These are phyloP conservation scores for Numida meleagris DNA, from an alignment of 2,113 vertebrate species.

Conservation along the genomic window DNA sequence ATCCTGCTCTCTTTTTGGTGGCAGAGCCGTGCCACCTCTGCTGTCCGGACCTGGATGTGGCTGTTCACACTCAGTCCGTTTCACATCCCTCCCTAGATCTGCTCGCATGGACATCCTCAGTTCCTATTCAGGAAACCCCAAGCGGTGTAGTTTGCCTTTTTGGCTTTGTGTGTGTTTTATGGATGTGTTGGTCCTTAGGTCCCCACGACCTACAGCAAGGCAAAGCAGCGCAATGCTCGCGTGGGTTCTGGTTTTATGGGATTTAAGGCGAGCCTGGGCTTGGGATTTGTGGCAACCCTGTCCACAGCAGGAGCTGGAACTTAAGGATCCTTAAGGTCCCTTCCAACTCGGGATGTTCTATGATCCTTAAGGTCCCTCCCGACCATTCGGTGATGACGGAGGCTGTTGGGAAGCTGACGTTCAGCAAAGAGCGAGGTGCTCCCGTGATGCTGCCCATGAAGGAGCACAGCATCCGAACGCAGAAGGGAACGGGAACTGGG, in stretches of 20 bases:
- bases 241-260: not conserved
- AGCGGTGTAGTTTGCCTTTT: not conserved
- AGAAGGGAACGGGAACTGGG: slow-evolving; percentile 8
- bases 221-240: not conserved
- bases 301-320: too few species aligned
- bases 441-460: not conserved
- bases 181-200: accelerated
- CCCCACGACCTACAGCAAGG: not conserved
- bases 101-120: accelerated
- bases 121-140: accelerated
- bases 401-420: not conserved
- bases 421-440: not conserved
- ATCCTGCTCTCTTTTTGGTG: not conserved
- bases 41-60: not conserved
- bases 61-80: not conserved
- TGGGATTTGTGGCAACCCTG: too few species aligned
- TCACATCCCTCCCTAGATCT: not conserved
- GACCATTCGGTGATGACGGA: too few species aligned
- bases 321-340: too few species aligned
- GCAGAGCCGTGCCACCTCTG: not conserved
- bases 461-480: not conserved
- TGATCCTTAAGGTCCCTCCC: too few species aligned
- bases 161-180: accelerated
- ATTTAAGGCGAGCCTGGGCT: not conserved
- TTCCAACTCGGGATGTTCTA: too few species aligned